Evolutionary conservation across 2,888 invertebrate genomes (phyloP).

Genomic region (Tribolium freemani): DNA sequence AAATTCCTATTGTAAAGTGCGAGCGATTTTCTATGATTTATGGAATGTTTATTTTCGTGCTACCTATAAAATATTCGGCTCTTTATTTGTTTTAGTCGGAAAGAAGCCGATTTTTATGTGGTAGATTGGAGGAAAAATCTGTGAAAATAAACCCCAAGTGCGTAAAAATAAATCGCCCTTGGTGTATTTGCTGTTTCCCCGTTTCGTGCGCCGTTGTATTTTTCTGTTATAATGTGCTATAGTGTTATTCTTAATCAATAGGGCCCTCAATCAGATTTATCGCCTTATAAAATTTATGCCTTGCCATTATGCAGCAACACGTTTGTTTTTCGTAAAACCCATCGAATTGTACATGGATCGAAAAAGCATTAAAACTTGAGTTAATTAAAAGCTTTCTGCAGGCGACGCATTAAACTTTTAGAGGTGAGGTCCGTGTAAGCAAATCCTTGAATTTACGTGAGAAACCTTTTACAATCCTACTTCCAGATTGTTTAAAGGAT

Average conservation of each 20-base stretch:
- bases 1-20: too few species aligned
- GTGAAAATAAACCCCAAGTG: slow-evolving; percentile 9
- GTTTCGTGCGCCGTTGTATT: not conserved
- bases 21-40: too few species aligned
- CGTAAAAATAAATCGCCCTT: slow-evolving; percentile 25
- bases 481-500: slow-evolving; percentile 25
- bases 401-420: slow-evolving; percentile 2
- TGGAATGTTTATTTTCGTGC: not conserved
- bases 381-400: slow-evolving; percentile 25
- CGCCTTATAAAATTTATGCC: slow-evolving; percentile 32
- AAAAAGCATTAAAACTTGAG: slow-evolving; percentile 6
- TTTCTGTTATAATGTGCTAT: slow-evolving; percentile 19
- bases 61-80: not conserved
- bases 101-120: slow-evolving; percentile 1
- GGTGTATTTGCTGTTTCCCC: slow-evolving; percentile 11
- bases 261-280: slow-evolving; percentile 25
- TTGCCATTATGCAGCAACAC: slow-evolving; percentile 21
- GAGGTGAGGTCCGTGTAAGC: not conserved
- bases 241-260: slow-evolving; percentile 35
- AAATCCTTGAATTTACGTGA: slow-evolving; percentile 13
- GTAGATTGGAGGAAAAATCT: not conserved
- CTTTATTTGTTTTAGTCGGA: not conserved
- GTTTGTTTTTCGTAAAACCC: slow-evolving; percentile 23
- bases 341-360: slow-evolving; percentile 8
- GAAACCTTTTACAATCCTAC: slow-evolving; percentile 24